A percentile compares a stretch with the other conserved stretches of the same genome.
Conservation (phyloP, 2,113 vertebrate genomes). For the Tachuris rubrigastra region DNA sequence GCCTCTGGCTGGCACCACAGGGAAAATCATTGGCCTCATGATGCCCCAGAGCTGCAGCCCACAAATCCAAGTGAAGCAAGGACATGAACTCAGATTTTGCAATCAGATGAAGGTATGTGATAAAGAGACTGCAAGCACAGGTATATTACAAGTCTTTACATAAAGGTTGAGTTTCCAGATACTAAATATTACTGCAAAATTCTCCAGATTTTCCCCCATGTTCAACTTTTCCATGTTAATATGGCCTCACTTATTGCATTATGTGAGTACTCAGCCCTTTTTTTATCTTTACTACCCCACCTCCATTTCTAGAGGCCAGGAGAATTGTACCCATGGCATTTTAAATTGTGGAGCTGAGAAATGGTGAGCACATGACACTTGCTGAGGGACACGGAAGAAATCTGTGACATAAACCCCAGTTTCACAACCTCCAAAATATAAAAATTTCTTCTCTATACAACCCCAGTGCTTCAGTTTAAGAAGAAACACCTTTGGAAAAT, state of each 20-base stretch:
- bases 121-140: not conserved
- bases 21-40: not conserved
- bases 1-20: not conserved
- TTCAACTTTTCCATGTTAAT: not conserved
- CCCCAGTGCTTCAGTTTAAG: not conserved
- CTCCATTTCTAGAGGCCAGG: not conserved
- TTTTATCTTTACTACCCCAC: not conserved
- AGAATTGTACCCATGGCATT: not conserved
- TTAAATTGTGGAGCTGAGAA: not conserved
- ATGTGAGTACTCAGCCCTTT: not conserved
- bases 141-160: not conserved
- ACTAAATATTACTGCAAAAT: not conserved
- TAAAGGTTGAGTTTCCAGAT: not conserved
- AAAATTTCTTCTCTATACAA: not conserved
- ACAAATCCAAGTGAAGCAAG: not conserved
- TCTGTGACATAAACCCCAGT: not conserved
- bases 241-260: not conserved
- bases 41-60: not conserved
- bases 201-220: not conserved
- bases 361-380: rapidly evolving
- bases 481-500: not conserved
- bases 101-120: not conserved
- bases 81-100: not conserved
- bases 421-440: not conserved
- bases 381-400: not conserved